Evolutionary conservation across 2,113 vertebrate species (phyloP).

Genomic region (Corapipo altera): DNA sequence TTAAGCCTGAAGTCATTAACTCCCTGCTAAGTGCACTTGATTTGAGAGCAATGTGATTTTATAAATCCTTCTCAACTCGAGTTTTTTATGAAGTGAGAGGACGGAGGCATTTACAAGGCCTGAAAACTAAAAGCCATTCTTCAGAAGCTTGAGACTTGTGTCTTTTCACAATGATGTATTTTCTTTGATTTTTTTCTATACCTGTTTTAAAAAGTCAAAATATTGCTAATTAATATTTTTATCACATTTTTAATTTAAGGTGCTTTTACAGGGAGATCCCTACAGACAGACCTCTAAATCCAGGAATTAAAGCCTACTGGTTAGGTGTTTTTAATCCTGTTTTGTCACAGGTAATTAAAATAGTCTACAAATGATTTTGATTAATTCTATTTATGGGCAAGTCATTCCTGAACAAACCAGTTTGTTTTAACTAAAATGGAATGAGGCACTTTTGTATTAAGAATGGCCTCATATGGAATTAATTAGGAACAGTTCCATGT

Average conservation of each 20-base stretch:
- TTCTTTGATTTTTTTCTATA: not conserved
- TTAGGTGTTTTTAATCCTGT: not conserved
- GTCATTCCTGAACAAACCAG: conserved; percentile 8
- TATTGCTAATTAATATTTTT: not conserved
- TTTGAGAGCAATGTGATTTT: not conserved
- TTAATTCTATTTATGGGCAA: not conserved
- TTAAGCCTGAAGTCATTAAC: not conserved
- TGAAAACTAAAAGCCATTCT: not conserved
- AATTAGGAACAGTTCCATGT: conserved; percentile 37
- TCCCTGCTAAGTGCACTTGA: not conserved
- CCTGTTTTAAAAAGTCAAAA: not conserved
- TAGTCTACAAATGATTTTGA: not conserved
- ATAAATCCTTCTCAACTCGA: not conserved
- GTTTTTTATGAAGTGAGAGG: not conserved
- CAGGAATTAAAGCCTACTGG: not conserved
- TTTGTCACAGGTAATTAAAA: not conserved
- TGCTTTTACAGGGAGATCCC: not conserved
- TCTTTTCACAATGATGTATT: not conserved
- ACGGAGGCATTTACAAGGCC: not conserved
- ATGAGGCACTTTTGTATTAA: conserved; percentile 1
- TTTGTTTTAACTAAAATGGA: conserved; percentile 10
- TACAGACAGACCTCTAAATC: not conserved
- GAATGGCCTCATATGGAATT: conserved; percentile 21
- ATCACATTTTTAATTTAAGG: not conserved
- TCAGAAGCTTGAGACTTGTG: not conserved